These are phyloP conservation scores for Scaptodrosophila lebanonensis DNA, from an alignment of 1,140 invertebrate species.

Conservation along the genomic window DNA sequence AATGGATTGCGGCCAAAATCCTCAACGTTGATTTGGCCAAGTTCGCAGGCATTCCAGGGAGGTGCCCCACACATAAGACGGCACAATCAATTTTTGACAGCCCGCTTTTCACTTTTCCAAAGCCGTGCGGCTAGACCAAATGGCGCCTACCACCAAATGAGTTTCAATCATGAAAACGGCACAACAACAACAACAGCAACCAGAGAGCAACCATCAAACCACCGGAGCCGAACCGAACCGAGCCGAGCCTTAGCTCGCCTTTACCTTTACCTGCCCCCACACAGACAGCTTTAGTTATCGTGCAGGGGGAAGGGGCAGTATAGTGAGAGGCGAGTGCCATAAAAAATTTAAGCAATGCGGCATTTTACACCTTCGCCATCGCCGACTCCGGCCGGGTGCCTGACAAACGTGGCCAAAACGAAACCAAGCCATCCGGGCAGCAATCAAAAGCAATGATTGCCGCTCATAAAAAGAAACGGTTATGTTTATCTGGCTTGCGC, in stretches of 20 bases:
- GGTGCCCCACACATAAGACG: too few relatives aligned
- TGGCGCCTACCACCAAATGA: not conserved
- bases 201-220: too few relatives aligned
- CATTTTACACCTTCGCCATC: conserved; percentile 60
- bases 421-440: conserved; percentile 43
- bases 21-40: too few relatives aligned
- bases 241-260: too few relatives aligned
- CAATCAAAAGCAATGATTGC: conserved; percentile 75
- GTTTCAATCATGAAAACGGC: conserved; percentile 25
- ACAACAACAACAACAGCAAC: conserved; percentile 13
- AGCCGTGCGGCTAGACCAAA: not conserved
- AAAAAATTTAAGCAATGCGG: conserved; percentile 70
- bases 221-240: too few relatives aligned
- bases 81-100: conserved; percentile 63
- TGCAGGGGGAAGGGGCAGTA: not conserved
- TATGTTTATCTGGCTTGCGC: conserved; percentile 69
- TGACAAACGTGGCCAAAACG: too few relatives aligned
- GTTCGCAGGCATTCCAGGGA: too few relatives aligned
- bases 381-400: not conserved
- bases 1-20: too few relatives aligned
- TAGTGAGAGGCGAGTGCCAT: conserved; percentile 44
- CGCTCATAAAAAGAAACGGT: conserved; percentile 72
- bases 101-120: too few relatives aligned
- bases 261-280: not conserved
- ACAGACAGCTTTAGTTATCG: not conserved